Base-by-base conservation (phyloP, 1,140 invertebrate genomes). In the Anastatus disparis region DNA sequence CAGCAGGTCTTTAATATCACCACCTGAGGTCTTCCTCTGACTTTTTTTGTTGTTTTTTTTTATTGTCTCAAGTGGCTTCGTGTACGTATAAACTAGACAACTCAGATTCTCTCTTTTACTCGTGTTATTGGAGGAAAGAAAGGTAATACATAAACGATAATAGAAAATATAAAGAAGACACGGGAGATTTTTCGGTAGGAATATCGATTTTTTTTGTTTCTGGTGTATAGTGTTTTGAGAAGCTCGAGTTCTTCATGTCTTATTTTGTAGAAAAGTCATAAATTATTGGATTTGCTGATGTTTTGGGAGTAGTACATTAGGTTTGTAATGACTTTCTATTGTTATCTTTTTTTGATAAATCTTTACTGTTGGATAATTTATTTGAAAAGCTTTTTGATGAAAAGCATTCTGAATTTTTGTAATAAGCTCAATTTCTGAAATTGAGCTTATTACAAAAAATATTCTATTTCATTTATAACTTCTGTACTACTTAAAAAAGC, bases 101-200 rank as follows among this genome's bases (percentile, higher is more conserved):
- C 26, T 50, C 50, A 42, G 62, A 12, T 40, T 27, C n/a, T n/a
- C n/a, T n/a, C n/a, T n/a, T n/a, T n/a, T n/a, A n/a, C n/a, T n/a
- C 48, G 35, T 42, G 63, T 42, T 65, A 42, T 20, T 17, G 15
- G 50, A 53, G 38, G 42, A 3, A 24, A n/a, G 38, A 38, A 42
- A 65, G 22, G 35, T 52, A 65, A 55, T 52, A 20, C n/a, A 40
- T 13, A 65, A 20, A 24, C 50, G 35, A 65, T 65, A 65, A 65
- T 65, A n/a, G n/a, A n/a, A n/a, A n/a, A n/a, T n/a, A n/a, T n/a
- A n/a, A n/a, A n/a, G n/a, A n/a, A n/a, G n/a, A n/a, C n/a, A n/a
- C n/a, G n/a, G n/a, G 7, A 13, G 62, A 52, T 2, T 40, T 64
- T 64, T 38, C 26, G 62, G 48, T 27, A 22, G n/a, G 48, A 48